Percentiles rank a stretch among this genome's conserved stretches.
Evolutionary conservation across 2,113 vertebrate genomes (phyloP).

Genomic region (Ciconia maguari): DNA sequence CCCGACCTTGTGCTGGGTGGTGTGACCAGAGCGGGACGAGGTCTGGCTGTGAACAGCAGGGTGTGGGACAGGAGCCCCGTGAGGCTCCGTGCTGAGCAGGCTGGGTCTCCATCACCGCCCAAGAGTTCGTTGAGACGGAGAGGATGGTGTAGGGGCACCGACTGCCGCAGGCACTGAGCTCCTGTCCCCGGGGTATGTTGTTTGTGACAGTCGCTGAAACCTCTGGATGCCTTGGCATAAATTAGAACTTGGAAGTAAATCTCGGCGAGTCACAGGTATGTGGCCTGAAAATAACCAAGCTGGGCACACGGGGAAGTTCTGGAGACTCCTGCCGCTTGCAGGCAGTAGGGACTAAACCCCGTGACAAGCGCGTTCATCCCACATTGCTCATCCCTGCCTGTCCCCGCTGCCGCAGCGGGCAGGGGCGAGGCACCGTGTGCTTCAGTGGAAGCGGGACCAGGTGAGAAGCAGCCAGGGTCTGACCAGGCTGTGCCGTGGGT

Average conservation of each 20-base stretch:
- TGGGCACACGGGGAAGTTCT: not conserved
- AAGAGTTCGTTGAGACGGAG: not conserved
- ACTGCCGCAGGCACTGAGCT: not conserved
- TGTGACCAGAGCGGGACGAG: rapidly evolving
- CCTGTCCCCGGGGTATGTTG: not conserved
- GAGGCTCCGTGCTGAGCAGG: rapidly evolving
- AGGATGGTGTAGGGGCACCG: not conserved
- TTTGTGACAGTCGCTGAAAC: rapidly evolving
- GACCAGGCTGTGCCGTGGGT: not conserved
- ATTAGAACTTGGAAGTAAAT: not conserved
- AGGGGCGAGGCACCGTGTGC: not conserved
- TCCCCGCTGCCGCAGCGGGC: not conserved
- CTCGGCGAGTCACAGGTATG: not conserved
- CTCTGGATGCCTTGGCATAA: not conserved
- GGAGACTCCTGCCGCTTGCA: not conserved
- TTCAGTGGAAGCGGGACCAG: not conserved
- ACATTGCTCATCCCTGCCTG: not conserved
- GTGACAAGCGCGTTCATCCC: rapidly evolving
- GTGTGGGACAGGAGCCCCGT: not conserved
- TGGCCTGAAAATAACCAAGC: not conserved
- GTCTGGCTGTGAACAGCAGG: not conserved
- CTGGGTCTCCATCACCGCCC: not conserved
- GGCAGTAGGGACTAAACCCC: not conserved
- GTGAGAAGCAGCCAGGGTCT: not conserved
- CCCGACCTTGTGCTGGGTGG: rapidly evolving